Conservation (phyloP, 2,113 vertebrate species). For the Rhizomys pruinosus region DNA sequence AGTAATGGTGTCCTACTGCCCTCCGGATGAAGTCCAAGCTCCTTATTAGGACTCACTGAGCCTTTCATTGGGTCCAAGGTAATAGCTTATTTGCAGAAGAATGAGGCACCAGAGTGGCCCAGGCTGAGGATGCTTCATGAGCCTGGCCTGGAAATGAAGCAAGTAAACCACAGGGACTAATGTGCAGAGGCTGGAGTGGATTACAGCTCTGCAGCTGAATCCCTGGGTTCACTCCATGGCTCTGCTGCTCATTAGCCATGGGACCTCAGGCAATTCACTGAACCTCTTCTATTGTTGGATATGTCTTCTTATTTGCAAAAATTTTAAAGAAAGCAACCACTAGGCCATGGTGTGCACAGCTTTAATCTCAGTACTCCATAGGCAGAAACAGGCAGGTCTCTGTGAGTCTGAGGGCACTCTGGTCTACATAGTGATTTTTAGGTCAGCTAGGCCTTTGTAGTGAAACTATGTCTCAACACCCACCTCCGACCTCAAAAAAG, state of each 20-base stretch:
- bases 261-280: not conserved
- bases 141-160: not conserved
- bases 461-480: too few relatives aligned
- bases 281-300: not conserved
- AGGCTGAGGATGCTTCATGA: not conserved
- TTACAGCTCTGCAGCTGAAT: not conserved
- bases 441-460: too few relatives aligned
- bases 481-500: too few relatives aligned
- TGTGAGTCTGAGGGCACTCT: too few relatives aligned
- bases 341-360: too few relatives aligned
- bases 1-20: not conserved
- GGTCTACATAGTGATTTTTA: not conserved
- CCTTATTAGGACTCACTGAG: not conserved
- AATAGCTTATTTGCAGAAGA: not conserved
- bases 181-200: not conserved
- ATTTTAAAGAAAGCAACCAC: not conserved
- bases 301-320: not conserved
- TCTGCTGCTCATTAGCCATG: not conserved
- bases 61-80: not conserved
- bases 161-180: not conserved
- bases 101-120: not conserved
- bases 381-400: too few relatives aligned
- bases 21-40: not conserved
- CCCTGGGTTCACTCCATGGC: not conserved
- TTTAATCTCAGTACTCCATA: too few relatives aligned